These are phyloP conservation scores for Venturia canescens DNA, from an alignment of 1,140 invertebrate genomes.

Conservation along the genomic window DNA sequence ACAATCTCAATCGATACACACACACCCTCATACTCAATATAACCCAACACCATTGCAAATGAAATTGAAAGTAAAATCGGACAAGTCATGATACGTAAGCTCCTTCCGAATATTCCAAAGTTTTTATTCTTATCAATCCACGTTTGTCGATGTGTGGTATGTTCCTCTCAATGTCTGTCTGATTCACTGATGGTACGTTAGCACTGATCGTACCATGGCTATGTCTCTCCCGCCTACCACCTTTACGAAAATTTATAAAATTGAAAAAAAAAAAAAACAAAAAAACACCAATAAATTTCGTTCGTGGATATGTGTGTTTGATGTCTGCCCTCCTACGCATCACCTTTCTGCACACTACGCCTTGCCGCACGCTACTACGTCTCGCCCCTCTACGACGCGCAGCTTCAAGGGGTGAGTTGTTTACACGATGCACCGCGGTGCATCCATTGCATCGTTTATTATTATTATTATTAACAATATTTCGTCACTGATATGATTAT, in stretches of 20 bases:
- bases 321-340: constrained; percentile 74
- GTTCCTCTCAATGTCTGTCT: constrained; percentile 40
- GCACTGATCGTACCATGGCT: constrained; percentile 63
- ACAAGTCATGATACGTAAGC: constrained; percentile 27
- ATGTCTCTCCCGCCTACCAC: constrained; percentile 70
- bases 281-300: constrained; percentile 38
- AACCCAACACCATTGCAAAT: neutral
- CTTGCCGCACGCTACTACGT: constrained; percentile 68
- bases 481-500: neutral
- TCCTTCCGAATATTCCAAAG: neutral
- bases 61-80: neutral
- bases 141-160: constrained; percentile 38
- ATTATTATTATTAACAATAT: constrained; percentile 13
- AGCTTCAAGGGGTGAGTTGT: constrained; percentile 76
- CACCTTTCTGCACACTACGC: constrained; percentile 71
- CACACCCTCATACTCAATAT: neutral
- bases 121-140: constrained; percentile 20
- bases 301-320: constrained; percentile 73
- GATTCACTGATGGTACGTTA: constrained; percentile 66
- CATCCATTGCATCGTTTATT: constrained; percentile 34
- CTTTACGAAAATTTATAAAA: constrained; percentile 61
- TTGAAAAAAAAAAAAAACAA: neutral
- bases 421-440: constrained; percentile 52
- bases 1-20: neutral
- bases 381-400: constrained; percentile 65